Conservation (phyloP, 2,797 vertebrate species). For the Acanthornis magna region DNA sequence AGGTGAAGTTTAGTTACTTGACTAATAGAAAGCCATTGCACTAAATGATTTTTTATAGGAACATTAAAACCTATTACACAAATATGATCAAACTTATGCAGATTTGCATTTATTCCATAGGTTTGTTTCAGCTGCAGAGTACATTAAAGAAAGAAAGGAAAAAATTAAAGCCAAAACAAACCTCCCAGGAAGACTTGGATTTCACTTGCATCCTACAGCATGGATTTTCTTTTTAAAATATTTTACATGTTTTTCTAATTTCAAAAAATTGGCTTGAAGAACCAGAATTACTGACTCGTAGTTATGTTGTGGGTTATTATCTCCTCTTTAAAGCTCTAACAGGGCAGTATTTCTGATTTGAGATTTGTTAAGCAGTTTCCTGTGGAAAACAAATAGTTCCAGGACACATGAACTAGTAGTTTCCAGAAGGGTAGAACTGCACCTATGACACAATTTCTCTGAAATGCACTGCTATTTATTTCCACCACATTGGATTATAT, state of each 20-base stretch:
- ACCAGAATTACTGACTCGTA: background rate
- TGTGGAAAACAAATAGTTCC: background rate
- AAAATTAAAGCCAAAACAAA: background rate
- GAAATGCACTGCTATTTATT: background rate
- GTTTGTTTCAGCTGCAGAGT: background rate
- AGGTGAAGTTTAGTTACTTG: background rate
- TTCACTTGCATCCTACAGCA: background rate
- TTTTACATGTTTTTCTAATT: background rate
- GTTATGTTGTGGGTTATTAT: background rate
- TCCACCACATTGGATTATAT: background rate
- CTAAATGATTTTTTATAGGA: background rate
- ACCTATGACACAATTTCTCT: background rate
- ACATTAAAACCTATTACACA: background rate
- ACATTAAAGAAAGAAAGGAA: background rate
- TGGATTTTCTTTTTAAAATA: background rate
- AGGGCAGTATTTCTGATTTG: background rate
- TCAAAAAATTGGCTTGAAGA: background rate
- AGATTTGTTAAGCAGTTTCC: background rate
- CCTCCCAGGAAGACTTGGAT: background rate
- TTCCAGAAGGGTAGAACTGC: background rate
- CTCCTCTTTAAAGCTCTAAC: background rate
- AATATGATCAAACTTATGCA: background rate
- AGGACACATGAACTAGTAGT: background rate
- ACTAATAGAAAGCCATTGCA: background rate
- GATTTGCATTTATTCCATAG: background rate